Base-by-base conservation (phyloP, 2,113 vertebrate species). In the Oryzias melastigma region DNA sequence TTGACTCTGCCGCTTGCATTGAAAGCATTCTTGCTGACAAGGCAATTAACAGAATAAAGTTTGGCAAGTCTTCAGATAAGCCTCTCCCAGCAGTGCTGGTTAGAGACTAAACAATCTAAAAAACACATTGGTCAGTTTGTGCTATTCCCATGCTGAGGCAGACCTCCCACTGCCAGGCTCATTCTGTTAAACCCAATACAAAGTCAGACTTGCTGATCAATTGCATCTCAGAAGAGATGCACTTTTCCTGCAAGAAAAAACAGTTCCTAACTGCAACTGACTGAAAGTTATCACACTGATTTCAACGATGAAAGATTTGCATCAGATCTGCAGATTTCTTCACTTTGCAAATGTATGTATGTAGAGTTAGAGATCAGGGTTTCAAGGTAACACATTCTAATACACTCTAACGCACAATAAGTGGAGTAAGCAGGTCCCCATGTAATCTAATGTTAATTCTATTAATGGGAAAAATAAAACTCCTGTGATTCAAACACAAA, bases 281-380 rank as follows among this genome's bases (percentile, higher is more conserved):
- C 71, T 18, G 54, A 60, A 55, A 65, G 79, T 75, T 78, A 71
- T n/a, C 17, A 57, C 62, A 62, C 58, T 71, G 48, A 46, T 58
- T 58, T 54, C 16, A 14, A 62, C 44, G 55, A 58, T 52, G 66
- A 84, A 71, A 48, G 69, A 84, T 84, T 65, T 56, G 53, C 48
- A 53, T 65, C 55, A 66, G 55, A 76, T 80, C 44, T 45, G 51
- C 4, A 7, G 40, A 69, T 78, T 71, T 74, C 63, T 67, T 55
- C 65, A 49, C 7, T 14, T 62, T 46, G 35, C 59, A 40, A 65
- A 80, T 55, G 54, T 70, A 77, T 78, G 50, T 46, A 61, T 77
- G 22, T 19, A 68, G 14, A 60, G 72, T 69, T 85, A 27, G 68
- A 58, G 58, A 60, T 29, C 49, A 58, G 50, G 73, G 47, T 46